Base-by-base conservation (phyloP, 1,140 invertebrate species). In the Bradynema listronoti region DNA sequence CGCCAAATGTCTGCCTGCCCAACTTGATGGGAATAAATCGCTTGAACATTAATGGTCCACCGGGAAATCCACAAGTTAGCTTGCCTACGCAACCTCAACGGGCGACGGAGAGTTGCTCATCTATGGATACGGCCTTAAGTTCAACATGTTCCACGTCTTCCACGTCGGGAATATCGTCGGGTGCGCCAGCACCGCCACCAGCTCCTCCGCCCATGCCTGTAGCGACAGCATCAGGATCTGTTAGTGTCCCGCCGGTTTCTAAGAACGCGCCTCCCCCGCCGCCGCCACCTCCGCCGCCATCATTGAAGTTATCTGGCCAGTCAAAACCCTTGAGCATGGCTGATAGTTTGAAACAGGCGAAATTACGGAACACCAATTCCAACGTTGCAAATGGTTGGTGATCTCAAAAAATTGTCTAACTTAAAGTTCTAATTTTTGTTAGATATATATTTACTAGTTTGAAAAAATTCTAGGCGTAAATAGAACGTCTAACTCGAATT, bases 331-430 rank as follows among this genome's bases (percentile, higher is more conserved):
- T 19, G 16, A 51, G 50, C 25, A 6, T 58, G n/a, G 56, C 52
- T 2, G 56, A 58, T 30, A 45, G 58, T 22, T 2, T 58, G 4
- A 58, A 58, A 30, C 25, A 58, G 19, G n/a, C 56, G 1, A 24
- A 60, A 27, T 32, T 58, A 19, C 16, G 56, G 32, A 58, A 58
- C n/a, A 52, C 58, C n/a, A n/a, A n/a, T 55, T 56, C 54, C 9
- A 43, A 43, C 27, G 42, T 19, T 22, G 42, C 11, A 39, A 19
- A 39, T 19, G 11, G 11, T 39, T 39, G 19, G 36, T n/a, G n/a
- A n/a, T n/a, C n/a, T n/a, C n/a, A n/a, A n/a, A n/a, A n/a, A n/a
- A n/a, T 39, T 39, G 11, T 11, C 19, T 39, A 39, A 39, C 11
- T 39, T 39, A 39, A 11, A 39, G 11, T 39, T 11, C 11, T 39